These are phyloP conservation scores for Malthinus seriepunctatus DNA, from an alignment of 2,888 invertebrate genomes.

Conservation along the genomic window DNA sequence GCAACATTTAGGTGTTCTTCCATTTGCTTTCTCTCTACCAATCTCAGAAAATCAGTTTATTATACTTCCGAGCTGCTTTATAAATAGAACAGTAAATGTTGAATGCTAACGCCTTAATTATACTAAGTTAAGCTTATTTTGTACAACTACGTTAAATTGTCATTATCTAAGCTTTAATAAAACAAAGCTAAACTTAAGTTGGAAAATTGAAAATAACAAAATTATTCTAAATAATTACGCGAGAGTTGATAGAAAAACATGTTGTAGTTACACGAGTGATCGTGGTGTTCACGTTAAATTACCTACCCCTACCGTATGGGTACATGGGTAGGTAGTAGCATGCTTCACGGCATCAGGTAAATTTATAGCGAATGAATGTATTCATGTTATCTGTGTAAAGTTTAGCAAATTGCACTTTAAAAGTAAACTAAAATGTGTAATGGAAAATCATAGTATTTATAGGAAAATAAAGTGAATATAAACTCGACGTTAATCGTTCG, in stretches of 20 bases:
- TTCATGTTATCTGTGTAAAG: neutral
- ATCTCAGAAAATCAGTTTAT: slow-evolving; percentile 22
- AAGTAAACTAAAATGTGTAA: slow-evolving; percentile 5
- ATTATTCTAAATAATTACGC: neutral
- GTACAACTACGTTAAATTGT: slow-evolving; percentile 18
- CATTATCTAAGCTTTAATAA: slow-evolving; percentile 13
- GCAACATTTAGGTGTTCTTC: slow-evolving; percentile 25
- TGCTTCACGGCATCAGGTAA: no score
- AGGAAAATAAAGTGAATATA: slow-evolving; percentile 16
- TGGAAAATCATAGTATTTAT: slow-evolving; percentile 13
- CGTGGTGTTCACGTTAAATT: no score
- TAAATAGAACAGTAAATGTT: slow-evolving; percentile 18
- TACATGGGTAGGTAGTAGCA: no score
- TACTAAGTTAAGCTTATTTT: slow-evolving; percentile 21
- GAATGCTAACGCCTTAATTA: slow-evolving; percentile 27
- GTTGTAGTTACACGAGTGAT: no score
- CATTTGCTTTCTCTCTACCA: slow-evolving; percentile 23
- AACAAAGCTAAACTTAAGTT: slow-evolving; percentile 10
- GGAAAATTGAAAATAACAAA: slow-evolving; percentile 1
- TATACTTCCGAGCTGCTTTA: slow-evolving; percentile 18
- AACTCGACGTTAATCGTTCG: slow-evolving; percentile 9
- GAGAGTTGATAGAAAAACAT: no score
- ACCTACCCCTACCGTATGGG: no score
- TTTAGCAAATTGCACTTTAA: slow-evolving; percentile 17
- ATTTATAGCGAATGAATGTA: no score